Evolutionary conservation across 2,888 invertebrate genomes (phyloP), one percentile per base, ranked within the genome.

Genomic region (Chaetogeoica ovagalla): DNA sequence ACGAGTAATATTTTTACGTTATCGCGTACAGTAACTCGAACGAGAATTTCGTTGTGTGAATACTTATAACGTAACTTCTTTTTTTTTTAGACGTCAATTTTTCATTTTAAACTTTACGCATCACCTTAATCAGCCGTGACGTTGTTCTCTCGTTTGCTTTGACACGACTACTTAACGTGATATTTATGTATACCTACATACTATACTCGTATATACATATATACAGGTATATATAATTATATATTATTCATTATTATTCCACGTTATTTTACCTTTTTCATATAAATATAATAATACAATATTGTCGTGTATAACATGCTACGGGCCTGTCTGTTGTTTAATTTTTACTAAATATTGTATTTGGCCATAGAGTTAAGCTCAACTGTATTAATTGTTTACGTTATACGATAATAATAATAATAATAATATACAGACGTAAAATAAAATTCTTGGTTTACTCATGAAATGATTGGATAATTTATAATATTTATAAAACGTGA

Each of bases 351-450:
- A 55, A 48, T 30, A 30, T 30, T 11, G 72, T 39, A 55, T 21
- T 70, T 39, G 65, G 74, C 74, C 65, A 65, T 75, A 75, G 57
- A 75, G 55, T 75, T 75, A 75, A 75, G 74, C 65, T 75, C 65
- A 57, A 75, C 55, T 66, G 74, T 74, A 63, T 62, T 17, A 73
- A 75, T 57, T 65, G 39, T 65, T 57, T 17, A 55, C 30, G 21
- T n/a, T 43, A 37, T n/a, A 55, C 62, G 17, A 43, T 9, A 5
- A 9, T 43, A 43, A n/a, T n/a, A n/a, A n/a, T n/a, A n/a, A n/a
- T n/a, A n/a, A n/a, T 30, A 74, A 55, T 55, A 65, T 21, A 55
- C 11, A 2, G n/a, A 63, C 13, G 21, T 55, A 37, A 55, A 57
- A 37, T 43, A 57, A 70, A 57, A 69, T 8, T 9, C 17, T 23